phyloP scores from a whole-genome alignment of 2,113 vertebrate species.

The Gila orcuttii region DNA sequence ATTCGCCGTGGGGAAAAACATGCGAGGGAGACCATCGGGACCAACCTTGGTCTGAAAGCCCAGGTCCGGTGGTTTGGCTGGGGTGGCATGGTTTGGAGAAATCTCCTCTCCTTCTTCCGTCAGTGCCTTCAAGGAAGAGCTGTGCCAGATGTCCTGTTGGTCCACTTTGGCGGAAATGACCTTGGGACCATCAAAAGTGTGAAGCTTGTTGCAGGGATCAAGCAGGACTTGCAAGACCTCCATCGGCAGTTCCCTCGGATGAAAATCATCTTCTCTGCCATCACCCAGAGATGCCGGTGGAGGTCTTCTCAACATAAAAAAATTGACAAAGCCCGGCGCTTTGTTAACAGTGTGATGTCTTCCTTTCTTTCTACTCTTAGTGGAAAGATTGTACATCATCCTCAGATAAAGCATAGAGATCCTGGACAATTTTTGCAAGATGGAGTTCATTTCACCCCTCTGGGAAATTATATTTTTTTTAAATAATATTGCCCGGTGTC shows the following conservation, averaged over 20 bases:
- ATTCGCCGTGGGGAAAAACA: background rate
- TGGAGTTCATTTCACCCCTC: background rate
- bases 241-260: background rate
- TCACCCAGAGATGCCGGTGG: background rate
- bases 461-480: background rate
- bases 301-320: background rate
- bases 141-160: constrained; percentile 12
- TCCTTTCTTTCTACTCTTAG: background rate
- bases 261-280: background rate
- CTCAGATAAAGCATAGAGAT: background rate
- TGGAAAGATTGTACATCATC: background rate
- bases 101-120: background rate
- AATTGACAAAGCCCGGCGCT: background rate
- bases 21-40: background rate
- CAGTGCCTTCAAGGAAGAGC: background rate
- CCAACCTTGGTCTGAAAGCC: background rate
- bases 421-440: background rate
- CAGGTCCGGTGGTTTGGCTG: background rate
- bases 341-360: background rate
- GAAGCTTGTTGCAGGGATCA: background rate
- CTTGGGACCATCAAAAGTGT: background rate
- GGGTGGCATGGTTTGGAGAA: background rate
- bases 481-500: background rate
- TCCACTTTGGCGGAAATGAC: background rate
- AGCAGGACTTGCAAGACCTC: constrained; percentile 10